Conservation (phyloP, 1,140 invertebrate genomes). For the Sesamia nonagrioides region DNA sequence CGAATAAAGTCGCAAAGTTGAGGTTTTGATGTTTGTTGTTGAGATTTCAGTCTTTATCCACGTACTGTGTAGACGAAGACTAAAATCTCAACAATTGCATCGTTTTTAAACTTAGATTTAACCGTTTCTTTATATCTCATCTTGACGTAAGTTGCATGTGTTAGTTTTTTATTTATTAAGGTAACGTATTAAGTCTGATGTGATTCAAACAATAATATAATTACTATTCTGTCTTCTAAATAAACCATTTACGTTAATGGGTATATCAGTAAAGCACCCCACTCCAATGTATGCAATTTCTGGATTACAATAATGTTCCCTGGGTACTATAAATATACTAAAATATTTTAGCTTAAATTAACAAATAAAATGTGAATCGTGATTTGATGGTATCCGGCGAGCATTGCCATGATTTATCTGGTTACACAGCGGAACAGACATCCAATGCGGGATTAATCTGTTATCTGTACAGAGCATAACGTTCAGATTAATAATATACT, state of each 20-base stretch:
- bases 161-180: no score
- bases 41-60: neutral
- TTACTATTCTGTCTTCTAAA: no score
- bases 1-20: slow-evolving; percentile 47
- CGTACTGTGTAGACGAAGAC: no score
- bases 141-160: no score
- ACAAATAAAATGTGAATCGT: slow-evolving; percentile 20
- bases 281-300: neutral
- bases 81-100: no score
- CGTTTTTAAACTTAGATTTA: neutral
- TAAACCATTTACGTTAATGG: no score
- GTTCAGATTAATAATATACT: slow-evolving; percentile 23
- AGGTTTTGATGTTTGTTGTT: slow-evolving; percentile 19
- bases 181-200: no score
- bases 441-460: slow-evolving; percentile 44
- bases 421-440: neutral
- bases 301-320: neutral
- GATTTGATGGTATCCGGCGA: neutral
- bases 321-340: neutral
- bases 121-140: no score
- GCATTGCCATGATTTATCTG: neutral
- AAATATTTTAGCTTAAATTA: slow-evolving; percentile 12
- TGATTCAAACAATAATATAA: no score
- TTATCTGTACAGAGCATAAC: slow-evolving; percentile 39
- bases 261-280: no score